phyloP scores from a whole-genome alignment of 2,888 invertebrate genomes.

The Diarsia mendica region DNA sequence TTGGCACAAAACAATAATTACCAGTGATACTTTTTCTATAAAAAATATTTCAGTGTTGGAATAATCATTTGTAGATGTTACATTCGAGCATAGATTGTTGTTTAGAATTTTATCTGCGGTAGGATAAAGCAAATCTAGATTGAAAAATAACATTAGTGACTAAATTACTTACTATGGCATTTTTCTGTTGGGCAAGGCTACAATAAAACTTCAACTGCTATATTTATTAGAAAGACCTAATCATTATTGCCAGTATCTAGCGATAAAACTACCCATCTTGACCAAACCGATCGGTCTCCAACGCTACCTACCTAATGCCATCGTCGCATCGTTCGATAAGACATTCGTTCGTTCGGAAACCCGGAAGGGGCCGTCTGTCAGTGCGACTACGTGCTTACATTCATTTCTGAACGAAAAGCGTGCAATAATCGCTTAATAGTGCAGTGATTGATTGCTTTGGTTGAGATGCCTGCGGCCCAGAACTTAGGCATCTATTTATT shows the following conservation, averaged over 20 bases:
- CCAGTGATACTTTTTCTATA: conserved; percentile 53
- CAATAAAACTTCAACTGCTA: background rate
- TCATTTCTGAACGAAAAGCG: background rate
- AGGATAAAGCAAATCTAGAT: conserved; percentile 23
- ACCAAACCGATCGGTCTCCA: background rate
- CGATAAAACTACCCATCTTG: background rate
- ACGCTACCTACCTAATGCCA: too few species aligned
- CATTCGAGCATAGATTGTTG: conserved; percentile 42
- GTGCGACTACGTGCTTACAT: background rate
- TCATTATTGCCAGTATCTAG: background rate
- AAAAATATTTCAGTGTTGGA: conserved; percentile 21
- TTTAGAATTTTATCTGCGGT: conserved; percentile 19
- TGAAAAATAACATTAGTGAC: conserved; percentile 26
- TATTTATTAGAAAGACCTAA: background rate
- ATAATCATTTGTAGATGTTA: conserved; percentile 36
- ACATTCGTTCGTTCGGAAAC: background rate
- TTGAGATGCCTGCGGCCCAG: background rate
- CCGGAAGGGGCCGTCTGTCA: background rate
- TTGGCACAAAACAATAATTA: conserved; percentile 29
- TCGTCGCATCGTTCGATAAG: background rate
- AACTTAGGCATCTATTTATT: background rate
- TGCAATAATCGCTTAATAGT: background rate
- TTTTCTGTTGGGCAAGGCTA: background rate
- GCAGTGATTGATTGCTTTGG: conserved; percentile 1
- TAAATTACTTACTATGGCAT: conserved; percentile 9